Base-by-base conservation (phyloP, 2,888 invertebrate genomes). In the Coenonympha glycerion region DNA sequence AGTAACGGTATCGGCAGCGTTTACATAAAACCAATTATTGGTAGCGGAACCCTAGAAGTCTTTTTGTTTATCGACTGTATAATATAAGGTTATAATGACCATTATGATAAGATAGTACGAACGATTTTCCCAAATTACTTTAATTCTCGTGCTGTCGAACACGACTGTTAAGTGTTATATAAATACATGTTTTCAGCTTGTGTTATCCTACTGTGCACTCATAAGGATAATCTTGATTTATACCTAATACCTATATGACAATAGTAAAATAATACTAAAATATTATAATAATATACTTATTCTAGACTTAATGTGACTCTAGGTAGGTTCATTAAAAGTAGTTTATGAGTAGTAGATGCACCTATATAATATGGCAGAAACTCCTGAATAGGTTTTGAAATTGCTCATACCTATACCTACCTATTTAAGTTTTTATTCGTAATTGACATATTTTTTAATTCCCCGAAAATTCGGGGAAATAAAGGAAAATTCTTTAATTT, bases 51-150 rank as follows among this genome's bases (percentile, higher is more conserved):
- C 19, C 28, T 19, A 18, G 19, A 11, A 41, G 8, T 33, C 8
- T 33, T 1, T 41, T 30, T 19, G 28, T 28, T 28, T 41, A 30
- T 41, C 28, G 8, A 11, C 28, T 41, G n/a, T n/a, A n/a, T 11
- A 41, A 30, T 28, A 41, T 41, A 19, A 19, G 28, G 41, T 41
- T 41, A 19, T 11, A 41, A 30, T 30, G 41, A 41, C n/a, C 26
- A 18, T 18, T n/a, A 5, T 2, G 41, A 41, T 41, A 41, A 41
- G 41, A 28, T 41, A 41, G 16, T 11, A 5, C 3, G 5, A 28
- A 8, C 18, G 11, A 41, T 41, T 30, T 41, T 41, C 9, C 16
- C 13, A 41, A 41, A 18, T 30, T 18, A 18, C 30, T 40, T 39
- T 19, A 36, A 36, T 36, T 28, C 28, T 28, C 16, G 8, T 16